Percentiles rank a stretch among this genome's conserved stretches.
Evolutionary conservation across 2,888 invertebrate species (phyloP).

Genomic region (Ophioninae sp.): DNA sequence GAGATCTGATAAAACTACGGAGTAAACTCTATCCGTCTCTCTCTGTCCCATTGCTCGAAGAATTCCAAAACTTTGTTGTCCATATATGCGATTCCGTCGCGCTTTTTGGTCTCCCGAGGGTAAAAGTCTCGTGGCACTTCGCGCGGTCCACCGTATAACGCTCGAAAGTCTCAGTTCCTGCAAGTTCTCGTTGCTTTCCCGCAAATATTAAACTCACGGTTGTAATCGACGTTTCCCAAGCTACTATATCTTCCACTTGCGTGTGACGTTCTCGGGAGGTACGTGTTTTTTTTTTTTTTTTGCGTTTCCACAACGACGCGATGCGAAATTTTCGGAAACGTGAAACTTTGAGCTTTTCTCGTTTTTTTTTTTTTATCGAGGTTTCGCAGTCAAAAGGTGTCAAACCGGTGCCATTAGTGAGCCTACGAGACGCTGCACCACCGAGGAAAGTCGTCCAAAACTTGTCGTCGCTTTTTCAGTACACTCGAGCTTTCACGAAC

Average conservation of each 20-base stretch:
- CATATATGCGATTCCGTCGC: constrained; percentile 28
- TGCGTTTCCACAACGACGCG: no score
- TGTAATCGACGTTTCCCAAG: constrained; percentile 14
- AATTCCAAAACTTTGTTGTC: constrained; percentile 52
- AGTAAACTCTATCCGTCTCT: constrained; percentile 21
- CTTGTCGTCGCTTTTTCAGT: no score
- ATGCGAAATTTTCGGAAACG: no score
- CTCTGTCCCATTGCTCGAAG: constrained; percentile 38
- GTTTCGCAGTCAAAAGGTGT: no score
- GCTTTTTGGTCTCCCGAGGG: constrained; percentile 32
- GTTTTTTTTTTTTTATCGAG: no score
- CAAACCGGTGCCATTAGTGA: no score
- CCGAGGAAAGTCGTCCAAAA: no score
- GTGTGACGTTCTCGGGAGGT: not conserved
- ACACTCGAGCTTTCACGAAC: no score
- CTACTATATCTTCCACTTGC: not conserved
- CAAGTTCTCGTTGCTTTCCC: not conserved
- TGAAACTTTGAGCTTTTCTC: no score
- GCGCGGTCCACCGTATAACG: not conserved
- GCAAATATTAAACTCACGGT: not conserved
- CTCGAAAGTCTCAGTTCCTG: constrained; percentile 21
- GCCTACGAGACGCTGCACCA: no score
- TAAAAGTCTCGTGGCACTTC: constrained; percentile 13
- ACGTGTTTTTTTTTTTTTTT: no score
- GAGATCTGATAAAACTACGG: constrained; percentile 52